Conservation (phyloP, 2,113 vertebrate genomes). For the Eclectus roratus region DNA sequence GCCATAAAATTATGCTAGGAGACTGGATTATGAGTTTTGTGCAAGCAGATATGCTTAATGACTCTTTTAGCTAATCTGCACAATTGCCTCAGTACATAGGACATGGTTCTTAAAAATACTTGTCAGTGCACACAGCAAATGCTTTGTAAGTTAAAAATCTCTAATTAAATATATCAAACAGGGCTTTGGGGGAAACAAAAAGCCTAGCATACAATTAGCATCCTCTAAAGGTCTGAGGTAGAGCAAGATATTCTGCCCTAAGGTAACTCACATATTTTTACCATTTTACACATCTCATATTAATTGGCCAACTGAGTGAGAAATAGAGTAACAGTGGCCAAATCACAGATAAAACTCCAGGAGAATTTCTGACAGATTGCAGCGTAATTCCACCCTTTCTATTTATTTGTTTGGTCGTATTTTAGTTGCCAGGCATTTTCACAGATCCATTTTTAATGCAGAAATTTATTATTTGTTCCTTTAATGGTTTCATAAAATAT, state of each 20-base stretch:
- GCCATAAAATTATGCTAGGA: conserved; percentile 23
- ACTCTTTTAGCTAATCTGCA: conserved; percentile 46
- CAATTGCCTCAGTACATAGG: conserved; percentile 25
- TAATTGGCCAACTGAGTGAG: conserved; percentile 8
- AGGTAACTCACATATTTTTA: conserved; percentile 16
- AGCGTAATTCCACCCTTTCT: conserved; percentile 35
- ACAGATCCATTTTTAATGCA: conserved; percentile 32
- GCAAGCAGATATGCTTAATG: conserved; percentile 50
- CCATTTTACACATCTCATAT: background rate
- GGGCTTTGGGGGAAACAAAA: background rate
- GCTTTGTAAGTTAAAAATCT: conserved; percentile 34
- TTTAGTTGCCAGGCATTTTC: conserved; percentile 22
- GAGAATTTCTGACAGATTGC: conserved; percentile 49
- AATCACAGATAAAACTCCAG: conserved; percentile 32
- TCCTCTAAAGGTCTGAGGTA: conserved; percentile 2
- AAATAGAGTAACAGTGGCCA: background rate
- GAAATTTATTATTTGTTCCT: conserved; percentile 58
- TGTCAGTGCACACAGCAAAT: conserved; percentile 8
- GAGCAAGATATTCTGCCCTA: background rate
- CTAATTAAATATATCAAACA: conserved; percentile 45
- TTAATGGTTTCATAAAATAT: conserved; percentile 63
- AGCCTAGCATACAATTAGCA: conserved; percentile 7
- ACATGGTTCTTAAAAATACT: conserved; percentile 33
- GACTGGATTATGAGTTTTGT: conserved; percentile 44
- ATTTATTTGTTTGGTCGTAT: conserved; percentile 40